phyloP scores from a whole-genome alignment of 2,113 vertebrate species.

The Poecilia latipinna region DNA sequence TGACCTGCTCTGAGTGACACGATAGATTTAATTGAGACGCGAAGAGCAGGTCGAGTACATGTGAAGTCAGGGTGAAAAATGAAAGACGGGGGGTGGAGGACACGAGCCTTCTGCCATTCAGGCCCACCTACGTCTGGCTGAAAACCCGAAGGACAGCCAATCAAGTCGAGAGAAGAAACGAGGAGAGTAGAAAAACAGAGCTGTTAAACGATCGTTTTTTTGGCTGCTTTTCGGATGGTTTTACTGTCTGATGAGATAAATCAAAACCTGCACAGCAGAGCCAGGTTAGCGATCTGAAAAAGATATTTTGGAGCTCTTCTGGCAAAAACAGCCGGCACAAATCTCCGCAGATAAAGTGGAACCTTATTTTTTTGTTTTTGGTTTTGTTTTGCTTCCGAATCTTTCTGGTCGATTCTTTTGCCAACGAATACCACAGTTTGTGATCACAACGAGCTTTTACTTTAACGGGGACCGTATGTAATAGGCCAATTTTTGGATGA shows the following conservation, averaged over 20 bases:
- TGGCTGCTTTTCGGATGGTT: slow-evolving; percentile 24
- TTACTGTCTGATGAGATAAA: slow-evolving; percentile 52
- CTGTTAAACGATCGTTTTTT: slow-evolving; percentile 38
- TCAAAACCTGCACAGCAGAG: slow-evolving; percentile 27
- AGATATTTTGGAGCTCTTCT: slow-evolving; percentile 22
- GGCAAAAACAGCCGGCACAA: slow-evolving; percentile 12
- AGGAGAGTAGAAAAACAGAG: slow-evolving; percentile 58
- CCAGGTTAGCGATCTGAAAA: slow-evolving; percentile 33
- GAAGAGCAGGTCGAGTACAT: background rate
- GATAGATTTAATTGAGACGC: no score
- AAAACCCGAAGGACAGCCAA: slow-evolving; percentile 22
- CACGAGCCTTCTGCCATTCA: background rate
- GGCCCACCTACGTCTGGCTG: slow-evolving; percentile 16
- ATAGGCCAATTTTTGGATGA: no score
- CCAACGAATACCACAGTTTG: background rate
- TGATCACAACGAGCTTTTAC: background rate
- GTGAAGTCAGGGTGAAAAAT: no score
- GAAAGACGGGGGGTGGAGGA: no score
- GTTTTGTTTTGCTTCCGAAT: background rate
- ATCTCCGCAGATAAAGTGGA: background rate
- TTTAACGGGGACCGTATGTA: no score
- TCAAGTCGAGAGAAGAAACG: slow-evolving; percentile 20
- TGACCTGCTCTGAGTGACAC: no score
- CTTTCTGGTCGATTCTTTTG: background rate
- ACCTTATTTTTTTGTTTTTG: background rate